Evolutionary conservation across 2,888 invertebrate genomes (phyloP), one percentile per base, ranked within the genome.

Genomic region (Sialis lutaria): DNA sequence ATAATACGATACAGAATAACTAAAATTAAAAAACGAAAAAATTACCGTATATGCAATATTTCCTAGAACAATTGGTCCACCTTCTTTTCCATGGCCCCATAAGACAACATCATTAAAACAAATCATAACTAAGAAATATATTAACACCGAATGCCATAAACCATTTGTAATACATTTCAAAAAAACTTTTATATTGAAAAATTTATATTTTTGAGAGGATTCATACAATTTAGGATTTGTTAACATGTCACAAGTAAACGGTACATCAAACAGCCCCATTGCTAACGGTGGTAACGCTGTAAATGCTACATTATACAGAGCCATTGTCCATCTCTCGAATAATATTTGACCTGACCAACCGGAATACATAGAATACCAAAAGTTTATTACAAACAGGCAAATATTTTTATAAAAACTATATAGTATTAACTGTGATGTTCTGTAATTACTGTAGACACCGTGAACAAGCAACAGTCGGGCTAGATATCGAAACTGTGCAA

Each of bases 381-480:
- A 74, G 72, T 98, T 97, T 61, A 98, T 97, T 53, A 99, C 92
- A 67, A 98, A 98, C 22, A 99, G 75, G 64, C 97, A 97, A 60
- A 99, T 96, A 70, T 99, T 99, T 70, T 98, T 99, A 74, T 98
- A 97, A 73, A 98, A 99, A 58, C 93, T 96, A 72, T 97, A 98
- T 51, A 98, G 75, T 60, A 98, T 96, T 48, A 98, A 76, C 69
- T 96, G 97, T 69, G 92, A 93, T 74, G 96, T 88, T 57, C 98
- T 77, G 50, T 87, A 87, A 69, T 97, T 96, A 69, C 95, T 97
- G 97, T 97, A 99, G 10, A 97, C 89, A 48, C 98, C 98, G 66
- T 98, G 98, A 44, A 98, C 97, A 58, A 98, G 74, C 49, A 98
- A 69, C 49, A 98, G 70, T 47, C 93, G 82, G 56, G 86, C 74